phyloP scores from a whole-genome alignment of 2,797 vertebrate species.

The Betta splendens region DNA sequence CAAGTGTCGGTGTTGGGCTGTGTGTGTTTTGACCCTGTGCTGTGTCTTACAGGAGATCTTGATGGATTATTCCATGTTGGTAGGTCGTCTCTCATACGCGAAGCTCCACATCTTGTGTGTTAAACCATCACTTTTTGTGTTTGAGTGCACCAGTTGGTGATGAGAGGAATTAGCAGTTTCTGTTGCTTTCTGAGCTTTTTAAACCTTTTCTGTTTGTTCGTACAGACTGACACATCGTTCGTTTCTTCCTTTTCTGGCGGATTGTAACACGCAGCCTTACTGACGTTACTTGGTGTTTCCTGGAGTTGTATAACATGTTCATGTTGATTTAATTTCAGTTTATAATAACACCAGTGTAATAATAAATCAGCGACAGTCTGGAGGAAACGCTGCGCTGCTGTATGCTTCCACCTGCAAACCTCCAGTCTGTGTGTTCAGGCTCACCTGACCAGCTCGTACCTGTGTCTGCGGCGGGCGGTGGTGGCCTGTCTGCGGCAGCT shows the following conservation, averaged over 20 bases:
- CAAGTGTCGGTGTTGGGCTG: neutral
- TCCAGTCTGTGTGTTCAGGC: constrained; percentile 74
- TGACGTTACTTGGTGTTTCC: constrained; percentile 11
- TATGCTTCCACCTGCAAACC: neutral
- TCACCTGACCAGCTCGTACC: constrained; percentile 89
- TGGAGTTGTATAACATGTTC: neutral
- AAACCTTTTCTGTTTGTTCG: neutral
- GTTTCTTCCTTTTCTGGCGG: neutral
- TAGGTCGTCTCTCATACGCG: constrained; percentile 77
- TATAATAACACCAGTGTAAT: neutral
- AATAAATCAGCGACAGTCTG: neutral
- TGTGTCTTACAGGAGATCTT: constrained; percentile 93
- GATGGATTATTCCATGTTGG: constrained; percentile 95
- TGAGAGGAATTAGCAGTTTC: neutral
- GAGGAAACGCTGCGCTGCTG: constrained; percentile 22
- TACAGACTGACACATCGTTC: too few species aligned
- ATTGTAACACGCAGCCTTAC: neutral
- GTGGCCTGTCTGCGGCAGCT: constrained; percentile 91
- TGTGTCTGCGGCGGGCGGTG: constrained; percentile 86
- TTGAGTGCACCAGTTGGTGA: neutral
- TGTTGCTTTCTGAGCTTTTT: neutral
- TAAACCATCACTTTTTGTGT: neutral
- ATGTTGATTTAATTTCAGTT: neutral
- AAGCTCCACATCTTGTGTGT: constrained; percentile 7
- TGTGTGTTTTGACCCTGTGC: constrained; percentile 79